Conservation (phyloP, 2,888 invertebrate species). For the Lithophane semibrunnea region DNA sequence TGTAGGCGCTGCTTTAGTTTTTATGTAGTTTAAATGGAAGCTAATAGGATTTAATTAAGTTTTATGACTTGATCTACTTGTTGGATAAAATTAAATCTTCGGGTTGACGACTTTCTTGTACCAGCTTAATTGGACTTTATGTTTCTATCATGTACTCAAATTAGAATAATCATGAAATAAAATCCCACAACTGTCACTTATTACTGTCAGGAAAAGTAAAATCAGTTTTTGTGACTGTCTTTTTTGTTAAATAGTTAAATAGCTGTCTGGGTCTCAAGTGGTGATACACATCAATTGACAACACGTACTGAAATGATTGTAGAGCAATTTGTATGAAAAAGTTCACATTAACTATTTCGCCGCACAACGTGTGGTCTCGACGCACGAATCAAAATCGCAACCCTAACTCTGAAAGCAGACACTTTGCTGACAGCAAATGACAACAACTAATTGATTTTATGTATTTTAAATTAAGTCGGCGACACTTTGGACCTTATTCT, state of each 20-base stretch:
- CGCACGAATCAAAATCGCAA: slow-evolving; percentile 27
- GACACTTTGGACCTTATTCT: slow-evolving; percentile 44
- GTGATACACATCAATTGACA: background rate
- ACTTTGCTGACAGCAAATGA: slow-evolving; percentile 39
- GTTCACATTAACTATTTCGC: background rate
- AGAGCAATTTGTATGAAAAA: slow-evolving; percentile 8
- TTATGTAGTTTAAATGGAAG: slow-evolving; percentile 49
- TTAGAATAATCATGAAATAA: background rate
- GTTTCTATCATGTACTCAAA: background rate
- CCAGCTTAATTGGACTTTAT: background rate
- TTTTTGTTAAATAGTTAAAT: background rate
- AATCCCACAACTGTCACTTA: background rate
- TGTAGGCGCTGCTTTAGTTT: slow-evolving; percentile 51
- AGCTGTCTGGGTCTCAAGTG: background rate
- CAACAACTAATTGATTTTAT: slow-evolving; percentile 60
- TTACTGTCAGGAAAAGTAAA: background rate
- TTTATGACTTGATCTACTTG: slow-evolving; percentile 39
- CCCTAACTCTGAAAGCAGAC: slow-evolving; percentile 34
- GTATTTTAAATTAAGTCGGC: slow-evolving; percentile 58
- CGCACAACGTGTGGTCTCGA: slow-evolving; percentile 43
- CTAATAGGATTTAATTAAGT: slow-evolving; percentile 32
- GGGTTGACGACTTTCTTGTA: background rate
- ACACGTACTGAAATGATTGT: background rate
- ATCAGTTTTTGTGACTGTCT: background rate
- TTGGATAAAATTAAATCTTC: background rate